Evolutionary conservation across 2,888 invertebrate genomes (phyloP).

Genomic region (Ephialtes manifestator): DNA sequence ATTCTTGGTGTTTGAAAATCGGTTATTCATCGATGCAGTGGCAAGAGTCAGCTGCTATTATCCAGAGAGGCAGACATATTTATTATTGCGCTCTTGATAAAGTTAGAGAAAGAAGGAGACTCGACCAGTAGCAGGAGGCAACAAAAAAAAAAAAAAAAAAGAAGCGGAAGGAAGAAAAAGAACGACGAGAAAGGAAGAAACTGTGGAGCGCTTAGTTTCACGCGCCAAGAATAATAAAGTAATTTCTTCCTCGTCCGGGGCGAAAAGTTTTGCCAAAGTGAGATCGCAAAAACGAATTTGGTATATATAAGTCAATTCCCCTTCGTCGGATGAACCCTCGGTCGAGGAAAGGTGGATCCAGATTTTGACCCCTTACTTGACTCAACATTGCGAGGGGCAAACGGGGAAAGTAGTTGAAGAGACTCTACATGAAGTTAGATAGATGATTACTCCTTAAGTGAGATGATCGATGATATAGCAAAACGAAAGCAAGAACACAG

Average conservation of each 20-base stretch:
- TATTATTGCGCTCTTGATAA: conserved; percentile 55
- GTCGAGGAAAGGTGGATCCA: conserved; percentile 9
- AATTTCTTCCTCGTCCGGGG: conserved; percentile 50
- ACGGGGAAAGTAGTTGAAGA: background rate
- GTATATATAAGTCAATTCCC: conserved; percentile 32
- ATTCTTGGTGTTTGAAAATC: conserved; percentile 40
- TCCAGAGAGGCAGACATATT: conserved; percentile 45
- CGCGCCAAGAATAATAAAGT: conserved; percentile 58
- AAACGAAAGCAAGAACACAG: conserved; percentile 25
- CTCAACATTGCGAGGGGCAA: background rate
- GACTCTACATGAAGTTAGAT: background rate
- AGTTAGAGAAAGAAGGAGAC: conserved; percentile 29
- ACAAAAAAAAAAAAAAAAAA: conserved; percentile 14
- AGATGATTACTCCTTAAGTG: background rate
- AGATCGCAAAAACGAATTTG: conserved; percentile 41
- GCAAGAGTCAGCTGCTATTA: conserved; percentile 23
- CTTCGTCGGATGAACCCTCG: background rate
- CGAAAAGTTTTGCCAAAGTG: conserved; percentile 44
- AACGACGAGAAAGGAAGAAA: conserved; percentile 30
- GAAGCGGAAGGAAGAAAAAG: conserved; percentile 60
- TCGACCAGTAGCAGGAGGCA: background rate
- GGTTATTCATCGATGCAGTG: conserved; percentile 62
- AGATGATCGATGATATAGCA: conserved; percentile 59
- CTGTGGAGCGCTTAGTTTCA: conserved; percentile 43
- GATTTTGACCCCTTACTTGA: conserved; percentile 19